Evolutionary conservation across 2,888 invertebrate genomes (phyloP).

Genomic region (Rosalia funebris): DNA sequence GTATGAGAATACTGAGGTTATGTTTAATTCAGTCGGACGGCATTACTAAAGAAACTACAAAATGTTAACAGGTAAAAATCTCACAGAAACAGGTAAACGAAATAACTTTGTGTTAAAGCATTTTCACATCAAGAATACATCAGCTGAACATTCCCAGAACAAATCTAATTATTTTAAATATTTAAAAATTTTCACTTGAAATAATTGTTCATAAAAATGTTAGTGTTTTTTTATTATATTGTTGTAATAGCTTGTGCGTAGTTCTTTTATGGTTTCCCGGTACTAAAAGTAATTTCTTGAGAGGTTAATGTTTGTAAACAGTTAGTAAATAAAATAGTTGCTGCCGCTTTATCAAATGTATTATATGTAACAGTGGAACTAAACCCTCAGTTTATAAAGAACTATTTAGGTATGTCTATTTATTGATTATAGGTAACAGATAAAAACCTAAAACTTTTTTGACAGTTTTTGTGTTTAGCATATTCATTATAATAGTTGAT

Average conservation of each 20-base stretch:
- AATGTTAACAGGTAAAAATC: constrained; percentile 43
- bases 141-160: constrained; percentile 20
- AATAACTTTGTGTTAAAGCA: constrained; percentile 39
- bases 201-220: constrained; percentile 2
- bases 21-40: constrained; percentile 33
- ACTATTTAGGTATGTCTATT: too few species aligned
- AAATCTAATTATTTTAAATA: constrained; percentile 21
- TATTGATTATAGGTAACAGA: too few species aligned
- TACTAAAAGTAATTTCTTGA: neutral
- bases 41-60: constrained; percentile 38
- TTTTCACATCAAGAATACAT: constrained; percentile 30
- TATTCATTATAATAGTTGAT: too few species aligned
- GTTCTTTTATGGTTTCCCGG: neutral
- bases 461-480: too few species aligned
- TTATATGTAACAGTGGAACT: too few species aligned
- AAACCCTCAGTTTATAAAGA: too few species aligned
- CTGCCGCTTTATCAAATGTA: too few species aligned
- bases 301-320: neutral
- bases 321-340: too few species aligned
- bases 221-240: constrained; percentile 4
- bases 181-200: constrained; percentile 16
- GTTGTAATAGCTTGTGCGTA: neutral
- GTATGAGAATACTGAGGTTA: constrained; percentile 25
- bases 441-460: too few species aligned
- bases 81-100: constrained; percentile 42